phyloP scores from a whole-genome alignment of 2,797 vertebrate genomes.

The Meda fulgida region DNA sequence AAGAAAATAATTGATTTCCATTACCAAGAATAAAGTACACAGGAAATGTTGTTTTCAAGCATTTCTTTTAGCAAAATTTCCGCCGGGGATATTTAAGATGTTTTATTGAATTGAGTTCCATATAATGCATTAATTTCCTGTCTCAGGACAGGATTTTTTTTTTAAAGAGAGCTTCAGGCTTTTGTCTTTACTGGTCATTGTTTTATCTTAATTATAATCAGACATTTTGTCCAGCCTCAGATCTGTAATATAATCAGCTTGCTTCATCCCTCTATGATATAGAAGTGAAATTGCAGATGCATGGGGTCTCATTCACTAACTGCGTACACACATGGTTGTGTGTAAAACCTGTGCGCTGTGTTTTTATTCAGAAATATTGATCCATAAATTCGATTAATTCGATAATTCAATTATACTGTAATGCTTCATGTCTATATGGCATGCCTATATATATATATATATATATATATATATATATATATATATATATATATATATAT shows the following conservation, averaged over 20 bases:
- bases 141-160: slow-evolving; percentile 24
- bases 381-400: too few relatives aligned
- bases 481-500: too few relatives aligned
- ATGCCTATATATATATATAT: too few relatives aligned
- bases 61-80: slow-evolving; percentile 12
- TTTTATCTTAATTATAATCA: slow-evolving; percentile 47
- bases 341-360: neutral
- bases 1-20: slow-evolving; percentile 17
- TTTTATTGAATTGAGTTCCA: slow-evolving; percentile 35
- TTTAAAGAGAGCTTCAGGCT: slow-evolving; percentile 20
- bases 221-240: slow-evolving; percentile 40
- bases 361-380: neutral
- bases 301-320: neutral
- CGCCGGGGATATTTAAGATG: slow-evolving; percentile 1
- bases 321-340: neutral
- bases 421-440: too few relatives aligned
- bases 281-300: slow-evolving; percentile 28
- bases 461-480: too few relatives aligned
- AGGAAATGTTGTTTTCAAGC: slow-evolving; percentile 15
- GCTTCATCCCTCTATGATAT: slow-evolving; percentile 33
- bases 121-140: slow-evolving; percentile 50
- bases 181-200: slow-evolving; percentile 19
- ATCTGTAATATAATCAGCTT: slow-evolving; percentile 45
- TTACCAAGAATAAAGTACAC: neutral
- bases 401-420: too few relatives aligned